A percentile compares a stretch with the other conserved stretches of the same genome.
phyloP scores from a whole-genome alignment of 2,797 vertebrate genomes.

The Sebastes oblongus region DNA sequence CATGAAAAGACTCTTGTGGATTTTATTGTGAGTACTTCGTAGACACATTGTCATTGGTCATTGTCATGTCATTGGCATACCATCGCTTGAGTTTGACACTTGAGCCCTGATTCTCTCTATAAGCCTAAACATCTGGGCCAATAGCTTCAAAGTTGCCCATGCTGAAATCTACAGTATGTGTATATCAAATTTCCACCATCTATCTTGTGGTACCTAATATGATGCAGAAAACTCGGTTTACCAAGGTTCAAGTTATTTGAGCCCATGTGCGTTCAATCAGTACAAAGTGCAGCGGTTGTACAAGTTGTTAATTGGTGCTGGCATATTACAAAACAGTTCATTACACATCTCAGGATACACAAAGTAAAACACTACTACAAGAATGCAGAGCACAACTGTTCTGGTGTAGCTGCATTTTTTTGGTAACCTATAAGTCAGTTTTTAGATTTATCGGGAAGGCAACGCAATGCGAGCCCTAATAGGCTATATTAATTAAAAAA shows the following conservation, averaged over 20 bases:
- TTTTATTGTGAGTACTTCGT: constrained; percentile 21
- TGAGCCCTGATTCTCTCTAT: constrained; percentile 1
- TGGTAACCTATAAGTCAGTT: neutral
- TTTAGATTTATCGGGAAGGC: neutral
- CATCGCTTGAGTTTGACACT: neutral
- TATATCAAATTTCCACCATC: neutral
- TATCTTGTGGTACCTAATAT: neutral
- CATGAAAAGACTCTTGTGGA: constrained; percentile 16
- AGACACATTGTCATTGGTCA: neutral
- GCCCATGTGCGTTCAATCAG: constrained; percentile 37
- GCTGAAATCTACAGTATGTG: constrained; percentile 1
- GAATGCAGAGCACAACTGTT: neutral
- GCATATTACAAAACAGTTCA: neutral
- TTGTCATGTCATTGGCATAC: neutral
- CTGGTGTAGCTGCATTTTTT: neutral
- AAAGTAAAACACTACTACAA: neutral
- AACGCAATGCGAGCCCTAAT: constrained; percentile 14
- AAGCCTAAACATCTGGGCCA: constrained; percentile 3
- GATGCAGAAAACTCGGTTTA: constrained; percentile 16
- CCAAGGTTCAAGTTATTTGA: constrained; percentile 7
- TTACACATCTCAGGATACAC: neutral
- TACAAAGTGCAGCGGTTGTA: neutral
- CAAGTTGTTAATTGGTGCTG: constrained; percentile 13
- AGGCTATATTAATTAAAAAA: constrained; percentile 44
- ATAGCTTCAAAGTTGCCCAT: neutral